phyloP scores from a whole-genome alignment of 2,888 invertebrate species.

The Hesperia comma region DNA sequence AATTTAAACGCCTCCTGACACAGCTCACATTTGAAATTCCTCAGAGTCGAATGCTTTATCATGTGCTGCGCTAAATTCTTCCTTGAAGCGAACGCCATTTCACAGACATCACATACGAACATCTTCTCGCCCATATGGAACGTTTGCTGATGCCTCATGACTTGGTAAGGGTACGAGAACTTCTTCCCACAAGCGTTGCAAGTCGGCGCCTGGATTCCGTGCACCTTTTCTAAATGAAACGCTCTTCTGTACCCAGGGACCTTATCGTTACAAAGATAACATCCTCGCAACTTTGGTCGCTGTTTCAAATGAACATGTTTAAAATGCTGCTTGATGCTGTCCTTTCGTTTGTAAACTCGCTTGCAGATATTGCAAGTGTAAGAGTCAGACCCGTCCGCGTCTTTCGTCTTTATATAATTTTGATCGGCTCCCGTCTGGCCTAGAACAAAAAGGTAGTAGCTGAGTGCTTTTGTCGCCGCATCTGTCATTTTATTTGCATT shows the following conservation, averaged over 20 bases:
- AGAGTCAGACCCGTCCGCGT: constrained; percentile 16
- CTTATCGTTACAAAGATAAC: constrained; percentile 53
- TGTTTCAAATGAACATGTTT: constrained; percentile 55
- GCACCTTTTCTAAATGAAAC: constrained; percentile 53
- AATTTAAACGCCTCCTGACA: constrained; percentile 51
- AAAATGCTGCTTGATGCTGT: constrained; percentile 53
- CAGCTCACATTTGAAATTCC: constrained; percentile 50
- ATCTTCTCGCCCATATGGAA: constrained; percentile 55
- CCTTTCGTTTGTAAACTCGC: constrained; percentile 45
- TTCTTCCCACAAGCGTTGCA: constrained; percentile 57
- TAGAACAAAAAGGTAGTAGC: constrained; percentile 34
- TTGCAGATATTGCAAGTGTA: constrained; percentile 53
- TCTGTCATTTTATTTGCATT: neutral
- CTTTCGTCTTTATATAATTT: constrained; percentile 11
- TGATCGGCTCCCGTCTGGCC: constrained; percentile 17
- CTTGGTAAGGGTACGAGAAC: constrained; percentile 49
- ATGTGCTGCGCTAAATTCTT: constrained; percentile 50
- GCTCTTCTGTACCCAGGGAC: constrained; percentile 51
- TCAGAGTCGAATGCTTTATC: constrained; percentile 50
- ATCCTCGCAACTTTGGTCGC: constrained; percentile 50
- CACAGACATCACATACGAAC: constrained; percentile 47
- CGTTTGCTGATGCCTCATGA: constrained; percentile 52
- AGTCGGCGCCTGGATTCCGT: constrained; percentile 52
- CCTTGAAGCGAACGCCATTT: constrained; percentile 44
- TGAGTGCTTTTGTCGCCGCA: constrained; percentile 2